Conservation (phyloP, 2,797 vertebrate genomes). For the Clarias platycephalus region DNA sequence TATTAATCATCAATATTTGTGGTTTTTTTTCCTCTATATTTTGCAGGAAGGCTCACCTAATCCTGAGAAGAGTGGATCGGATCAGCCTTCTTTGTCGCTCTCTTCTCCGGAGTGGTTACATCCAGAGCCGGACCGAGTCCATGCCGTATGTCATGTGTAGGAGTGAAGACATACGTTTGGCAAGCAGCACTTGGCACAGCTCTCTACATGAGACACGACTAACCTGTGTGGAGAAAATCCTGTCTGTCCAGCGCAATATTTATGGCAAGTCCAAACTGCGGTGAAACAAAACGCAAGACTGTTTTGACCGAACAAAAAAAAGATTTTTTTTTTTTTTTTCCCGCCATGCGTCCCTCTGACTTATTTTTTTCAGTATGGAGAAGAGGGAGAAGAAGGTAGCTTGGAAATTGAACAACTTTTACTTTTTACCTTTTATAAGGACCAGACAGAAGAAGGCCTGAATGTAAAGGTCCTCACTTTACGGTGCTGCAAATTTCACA, state of each 20-base stretch:
- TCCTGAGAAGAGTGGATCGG: conserved; percentile 86
- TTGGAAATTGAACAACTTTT: neutral
- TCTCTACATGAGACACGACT: conserved; percentile 89
- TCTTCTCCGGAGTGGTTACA: conserved; percentile 88
- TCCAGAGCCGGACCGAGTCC: conserved; percentile 95
- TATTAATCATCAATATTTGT: neutral
- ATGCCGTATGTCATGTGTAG: conserved; percentile 89
- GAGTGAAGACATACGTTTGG: conserved; percentile 81
- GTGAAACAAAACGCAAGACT: conserved; percentile 71
- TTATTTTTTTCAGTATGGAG: neutral
- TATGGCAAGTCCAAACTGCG: conserved; percentile 94
- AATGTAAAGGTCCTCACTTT: conserved; percentile 48
- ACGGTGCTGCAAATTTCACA: conserved; percentile 52
- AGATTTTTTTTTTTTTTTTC: conserved; percentile 8
- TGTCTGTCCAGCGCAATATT: conserved; percentile 92
- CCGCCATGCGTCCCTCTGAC: neutral
- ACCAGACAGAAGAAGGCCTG: conserved; percentile 3
- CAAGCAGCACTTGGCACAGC: conserved; percentile 81
- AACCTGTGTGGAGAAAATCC: conserved; percentile 90
- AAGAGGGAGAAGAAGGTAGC: conserved; percentile 1
- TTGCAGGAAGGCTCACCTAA: conserved; percentile 91
- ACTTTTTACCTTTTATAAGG: conserved; percentile 27
- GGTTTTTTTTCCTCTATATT: conserved; percentile 16
- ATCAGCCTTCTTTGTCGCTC: conserved; percentile 85
- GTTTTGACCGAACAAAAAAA: neutral